phyloP scores from a whole-genome alignment of 2,113 vertebrate genomes.

The Xenopus borealis region DNA sequence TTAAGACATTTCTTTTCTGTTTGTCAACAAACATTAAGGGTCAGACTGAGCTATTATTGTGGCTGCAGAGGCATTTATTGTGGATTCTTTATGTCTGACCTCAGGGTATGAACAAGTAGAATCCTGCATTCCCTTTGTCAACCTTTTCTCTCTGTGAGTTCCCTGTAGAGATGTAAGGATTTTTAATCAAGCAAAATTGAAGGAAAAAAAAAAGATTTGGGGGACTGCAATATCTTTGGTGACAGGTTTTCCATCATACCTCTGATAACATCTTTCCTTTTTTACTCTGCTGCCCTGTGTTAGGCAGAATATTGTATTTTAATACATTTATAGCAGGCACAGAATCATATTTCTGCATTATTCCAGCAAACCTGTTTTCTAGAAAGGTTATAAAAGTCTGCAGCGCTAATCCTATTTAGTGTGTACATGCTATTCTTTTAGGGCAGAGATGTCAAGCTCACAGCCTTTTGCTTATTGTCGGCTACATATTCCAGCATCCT shows the following conservation, averaged over 20 bases:
- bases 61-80: slow-evolving; percentile 56
- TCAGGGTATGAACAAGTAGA: slow-evolving; percentile 51
- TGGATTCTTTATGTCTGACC: slow-evolving; percentile 60
- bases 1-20: slow-evolving; percentile 33
- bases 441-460: not conserved
- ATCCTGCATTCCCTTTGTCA: slow-evolving; percentile 46
- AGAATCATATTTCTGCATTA: slow-evolving; percentile 33
- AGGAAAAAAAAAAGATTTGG: slow-evolving; percentile 31
- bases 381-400: slow-evolving; percentile 29
- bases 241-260: slow-evolving; percentile 45
- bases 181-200: slow-evolving; percentile 47
- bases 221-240: slow-evolving; percentile 44
- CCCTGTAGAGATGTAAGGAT: slow-evolving; percentile 55
- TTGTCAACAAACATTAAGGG: slow-evolving; percentile 53
- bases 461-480: not conserved
- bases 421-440: slow-evolving; percentile 1
- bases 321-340: slow-evolving; percentile 42
- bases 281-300: slow-evolving; percentile 25
- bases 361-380: slow-evolving; percentile 36
- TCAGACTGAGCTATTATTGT: slow-evolving; percentile 49
- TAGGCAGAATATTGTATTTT: slow-evolving; percentile 43
- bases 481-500: not conserved
- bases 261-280: slow-evolving; percentile 42
- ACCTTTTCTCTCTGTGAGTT: slow-evolving; percentile 54
- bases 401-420: slow-evolving; percentile 18